These are phyloP conservation scores for Leptinotarsa lineolata DNA, from an alignment of 1,140 invertebrate genomes.

Conservation along the genomic window DNA sequence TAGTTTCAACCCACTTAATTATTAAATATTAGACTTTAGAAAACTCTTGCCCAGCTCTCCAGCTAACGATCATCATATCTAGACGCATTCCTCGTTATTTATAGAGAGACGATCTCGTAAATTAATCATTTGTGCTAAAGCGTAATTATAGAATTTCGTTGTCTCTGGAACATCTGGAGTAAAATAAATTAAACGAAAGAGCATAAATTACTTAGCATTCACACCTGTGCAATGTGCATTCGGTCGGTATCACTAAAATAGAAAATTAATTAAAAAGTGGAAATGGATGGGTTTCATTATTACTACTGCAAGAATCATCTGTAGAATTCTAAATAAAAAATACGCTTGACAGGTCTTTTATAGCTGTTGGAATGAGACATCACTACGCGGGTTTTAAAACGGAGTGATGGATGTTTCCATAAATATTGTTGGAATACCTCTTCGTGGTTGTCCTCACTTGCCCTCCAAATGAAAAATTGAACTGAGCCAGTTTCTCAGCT, in stretches of 20 bases:
- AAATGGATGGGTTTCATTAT: neutral
- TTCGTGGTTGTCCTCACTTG: no score
- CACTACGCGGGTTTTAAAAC: no score
- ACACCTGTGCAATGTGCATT: constrained; percentile 20
- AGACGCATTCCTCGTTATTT: constrained; percentile 12
- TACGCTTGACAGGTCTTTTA: no score
- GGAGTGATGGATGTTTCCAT: no score
- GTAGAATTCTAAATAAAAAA: neutral
- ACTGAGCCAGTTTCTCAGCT: no score
- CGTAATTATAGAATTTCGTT: constrained; percentile 20
- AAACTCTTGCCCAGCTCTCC: no score
- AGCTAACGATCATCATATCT: neutral
- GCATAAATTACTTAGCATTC: constrained; percentile 17
- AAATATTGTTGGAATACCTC: no score
- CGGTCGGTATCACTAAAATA: constrained; percentile 14
- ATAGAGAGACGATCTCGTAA: constrained; percentile 8
- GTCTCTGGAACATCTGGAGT: constrained; percentile 25
- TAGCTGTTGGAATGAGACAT: no score
- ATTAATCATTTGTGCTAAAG: constrained; percentile 26
- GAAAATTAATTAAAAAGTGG: constrained; percentile 18
- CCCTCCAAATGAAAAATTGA: no score
- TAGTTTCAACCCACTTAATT: no score
- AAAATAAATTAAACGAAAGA: constrained; percentile 22
- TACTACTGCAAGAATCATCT: neutral
- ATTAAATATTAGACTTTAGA: no score